Percentiles rank a stretch among this genome's conserved stretches.
These are phyloP conservation scores for Antechinus stuartii DNA, from an alignment of 2,113 vertebrate species.

Conservation along the genomic window DNA sequence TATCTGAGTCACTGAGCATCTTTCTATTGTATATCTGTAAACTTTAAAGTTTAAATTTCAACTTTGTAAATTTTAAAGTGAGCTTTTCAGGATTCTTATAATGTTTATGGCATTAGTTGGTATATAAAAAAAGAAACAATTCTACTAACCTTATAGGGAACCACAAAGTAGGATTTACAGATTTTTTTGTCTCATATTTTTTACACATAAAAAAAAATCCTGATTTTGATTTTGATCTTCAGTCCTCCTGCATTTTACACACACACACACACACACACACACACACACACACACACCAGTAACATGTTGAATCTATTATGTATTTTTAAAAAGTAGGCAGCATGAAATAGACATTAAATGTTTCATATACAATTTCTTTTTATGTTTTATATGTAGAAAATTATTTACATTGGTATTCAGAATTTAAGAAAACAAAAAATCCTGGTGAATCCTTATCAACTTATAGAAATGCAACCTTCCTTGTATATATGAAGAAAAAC, in stretches of 20 bases:
- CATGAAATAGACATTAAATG: background rate
- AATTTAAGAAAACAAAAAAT: background rate
- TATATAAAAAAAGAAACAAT: background rate
- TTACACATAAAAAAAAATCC: background rate
- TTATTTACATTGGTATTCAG: background rate
- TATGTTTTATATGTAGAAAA: background rate
- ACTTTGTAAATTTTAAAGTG: background rate
- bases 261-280: too few relatives aligned
- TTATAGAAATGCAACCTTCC: background rate
- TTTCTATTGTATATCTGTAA: background rate
- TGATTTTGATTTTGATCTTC: background rate
- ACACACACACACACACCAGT: background rate
- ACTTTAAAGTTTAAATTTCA: background rate
- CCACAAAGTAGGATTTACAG: background rate
- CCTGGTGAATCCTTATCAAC: background rate
- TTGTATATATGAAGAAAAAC: background rate
- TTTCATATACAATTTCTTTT: background rate
- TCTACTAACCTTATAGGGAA: background rate
- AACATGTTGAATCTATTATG: background rate
- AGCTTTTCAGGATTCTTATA: background rate
- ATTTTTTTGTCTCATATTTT: background rate
- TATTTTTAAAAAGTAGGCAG: background rate
- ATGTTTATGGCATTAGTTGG: background rate
- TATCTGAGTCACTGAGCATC: slow-evolving; percentile 38
- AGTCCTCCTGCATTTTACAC: background rate